Base-by-base conservation (phyloP, 2,888 invertebrate genomes). In the Laothoe populi region DNA sequence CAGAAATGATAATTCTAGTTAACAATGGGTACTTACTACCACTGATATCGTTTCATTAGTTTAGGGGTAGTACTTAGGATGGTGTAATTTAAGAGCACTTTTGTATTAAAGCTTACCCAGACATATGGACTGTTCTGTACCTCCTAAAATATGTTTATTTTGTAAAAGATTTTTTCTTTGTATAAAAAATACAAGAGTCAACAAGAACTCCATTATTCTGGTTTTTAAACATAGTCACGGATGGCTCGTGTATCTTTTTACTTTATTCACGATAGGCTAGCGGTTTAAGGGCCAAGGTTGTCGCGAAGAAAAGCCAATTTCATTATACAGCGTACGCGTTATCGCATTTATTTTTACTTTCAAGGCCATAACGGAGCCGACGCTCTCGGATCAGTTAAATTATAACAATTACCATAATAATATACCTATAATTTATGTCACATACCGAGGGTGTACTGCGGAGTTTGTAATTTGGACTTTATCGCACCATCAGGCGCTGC, bases 201-300 rank as follows among this genome's bases (percentile, higher is more conserved):
- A 44, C 16, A 19, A 44, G n/a, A 10, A 19, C 19, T 8, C 7
- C 16, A 19, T 8, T 44, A 44, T 44, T 2, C 19, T 1, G 13
- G 19, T 10, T 16, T 8, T 7, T 44, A 10, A 11, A 31, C 19
- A 35, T 13, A 57, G 35, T 38, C 35, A 38, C 57, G 31, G 21
- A 57, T 38, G 21, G 11, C 11, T 35, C 21, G 35, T 57, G 16
- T 57, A 57, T 26, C 35, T 19, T 7, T 21, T 13, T 26, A 7
- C 19, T 44, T 44, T 44, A 44, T 19, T 44, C 44, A 44, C 44
- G 16, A 44, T 44, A 44, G 44, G 19, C 19, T 44, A 19, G 8
- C 44, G 44, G 44, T 19, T 5, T n/a, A 19, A 49, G 26, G 49
- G 49, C 49, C 49, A 49, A 31, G 49, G 49, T 26, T 24, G 49